Conservation (phyloP, 2,888 invertebrate species). For the Smittia sp. region DNA sequence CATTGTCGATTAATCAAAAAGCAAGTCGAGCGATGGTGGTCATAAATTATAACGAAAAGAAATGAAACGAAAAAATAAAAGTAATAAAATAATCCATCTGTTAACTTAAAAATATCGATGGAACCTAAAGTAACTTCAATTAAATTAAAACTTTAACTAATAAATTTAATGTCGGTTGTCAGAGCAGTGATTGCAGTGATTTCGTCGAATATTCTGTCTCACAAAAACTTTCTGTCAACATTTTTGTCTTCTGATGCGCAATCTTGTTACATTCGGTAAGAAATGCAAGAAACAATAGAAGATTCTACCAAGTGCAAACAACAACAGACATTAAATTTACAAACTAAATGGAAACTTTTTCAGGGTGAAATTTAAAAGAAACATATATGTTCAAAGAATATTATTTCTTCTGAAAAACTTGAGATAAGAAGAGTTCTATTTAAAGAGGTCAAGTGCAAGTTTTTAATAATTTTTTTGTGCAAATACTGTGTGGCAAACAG, state of each 20-base stretch:
- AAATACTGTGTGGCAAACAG: slow-evolving; percentile 8
- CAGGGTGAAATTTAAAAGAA: background rate
- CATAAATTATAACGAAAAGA: background rate
- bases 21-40: background rate
- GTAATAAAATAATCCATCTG: no score
- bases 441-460: background rate
- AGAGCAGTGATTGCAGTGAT: background rate
- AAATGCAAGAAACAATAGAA: slow-evolving; percentile 9
- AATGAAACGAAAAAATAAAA: slow-evolving; percentile 18
- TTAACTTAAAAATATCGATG: background rate
- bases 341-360: slow-evolving; percentile 12
- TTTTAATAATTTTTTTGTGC: background rate
- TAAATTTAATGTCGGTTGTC: slow-evolving; percentile 25
- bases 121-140: background rate
- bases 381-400: background rate
- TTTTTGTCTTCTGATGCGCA: no score
- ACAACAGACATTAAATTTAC: slow-evolving; percentile 25
- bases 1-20: slow-evolving; percentile 10
- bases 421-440: slow-evolving; percentile 2
- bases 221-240: no score
- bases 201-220: no score
- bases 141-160: background rate
- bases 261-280: background rate
- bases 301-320: slow-evolving; percentile 16
- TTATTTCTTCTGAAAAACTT: background rate